Evolutionary conservation across 37 sponge, comb jelly and placozoan genomes (phyloP).

Genomic region (Amphimedon queenslandica): DNA sequence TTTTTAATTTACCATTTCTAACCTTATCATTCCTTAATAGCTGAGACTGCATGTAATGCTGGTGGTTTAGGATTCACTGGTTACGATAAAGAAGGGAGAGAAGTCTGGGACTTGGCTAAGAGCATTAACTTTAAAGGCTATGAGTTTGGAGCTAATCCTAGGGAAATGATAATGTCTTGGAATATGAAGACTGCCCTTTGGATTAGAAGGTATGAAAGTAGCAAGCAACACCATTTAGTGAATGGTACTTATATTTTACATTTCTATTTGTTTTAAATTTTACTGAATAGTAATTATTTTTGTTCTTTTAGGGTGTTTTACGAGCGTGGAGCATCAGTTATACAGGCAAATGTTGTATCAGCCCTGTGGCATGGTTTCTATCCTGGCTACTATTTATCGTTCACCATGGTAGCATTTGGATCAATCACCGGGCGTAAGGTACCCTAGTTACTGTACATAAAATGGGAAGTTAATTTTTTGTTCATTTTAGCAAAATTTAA

Average conservation of each 20-base stretch:
- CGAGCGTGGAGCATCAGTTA: too few species aligned
- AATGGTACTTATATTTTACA: too few species aligned
- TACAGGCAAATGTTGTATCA: neutral
- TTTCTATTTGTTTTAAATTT: too few species aligned
- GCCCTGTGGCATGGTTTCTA: neutral
- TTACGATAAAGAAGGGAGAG: neutral
- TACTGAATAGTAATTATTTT: too few species aligned
- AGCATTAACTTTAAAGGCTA: neutral
- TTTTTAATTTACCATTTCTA: too few species aligned
- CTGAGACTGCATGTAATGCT: neutral
- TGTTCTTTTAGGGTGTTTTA: too few species aligned
- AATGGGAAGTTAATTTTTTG: too few species aligned
- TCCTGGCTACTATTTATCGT: neutral
- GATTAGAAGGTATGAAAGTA: neutral
- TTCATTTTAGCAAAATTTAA: too few species aligned
- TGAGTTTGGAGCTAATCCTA: neutral
- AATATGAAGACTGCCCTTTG: neutral
- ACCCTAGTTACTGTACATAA: neutral
- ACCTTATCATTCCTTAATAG: too few species aligned
- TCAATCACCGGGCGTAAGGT: neutral
- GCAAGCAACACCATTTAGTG: too few species aligned
- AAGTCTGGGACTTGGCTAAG: neutral
- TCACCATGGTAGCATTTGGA: neutral
- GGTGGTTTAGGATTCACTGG: neutral
- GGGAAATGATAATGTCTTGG: neutral